Evolutionary conservation across 2,797 vertebrate species (phyloP), one percentile per base, ranked within the genome.

Genomic region (Vipera ursinii): DNA sequence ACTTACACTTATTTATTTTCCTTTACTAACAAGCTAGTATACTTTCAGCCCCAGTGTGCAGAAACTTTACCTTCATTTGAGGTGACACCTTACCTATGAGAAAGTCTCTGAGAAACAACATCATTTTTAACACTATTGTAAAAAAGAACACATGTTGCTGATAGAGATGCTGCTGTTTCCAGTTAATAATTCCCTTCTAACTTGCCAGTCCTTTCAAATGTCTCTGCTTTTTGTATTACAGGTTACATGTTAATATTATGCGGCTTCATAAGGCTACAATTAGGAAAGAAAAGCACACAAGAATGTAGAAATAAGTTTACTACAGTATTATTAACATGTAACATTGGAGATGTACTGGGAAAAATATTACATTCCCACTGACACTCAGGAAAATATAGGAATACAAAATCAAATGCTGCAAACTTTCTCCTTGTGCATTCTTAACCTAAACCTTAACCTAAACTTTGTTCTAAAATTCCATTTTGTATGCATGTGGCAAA

Each of bases 251-350:
- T 95, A 94, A 95, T 48, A 90, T 92, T 69, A 73, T 61, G 28
- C 28, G 14, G 60, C 14, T 95, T 93, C 91, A 92, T 92, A 93
- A 90, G 4, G 56, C 56, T 88, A 7, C 8, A 94, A 95, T 93
- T 87, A 95, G 96, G 59, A 94, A 93, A 94, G 94, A 96, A 94
- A 91, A 94, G 88, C 48, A 61, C 28, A 90, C 26, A 51, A 82
- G 63, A 90, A 82, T 82, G n/a, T 0, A 92, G 3, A 56, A 48
- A 86, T 56, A 86, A 92, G 44, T 91, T 69, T 53, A 91, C 48
- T 10, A 90, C 0, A 95, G 91, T 92, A 93, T 92, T 51, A 93
- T 91, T 91, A 95, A 69, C 60, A 93, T 17, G n/a, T 87, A 82
- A 85, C 78, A 90, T 12, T 55, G 9, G 63, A 93, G 85, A 82